Percentiles rank a stretch among this genome's conserved stretches.
Evolutionary conservation across 2,113 vertebrate species (phyloP).

Genomic region (Campylomormyrus numenius): DNA sequence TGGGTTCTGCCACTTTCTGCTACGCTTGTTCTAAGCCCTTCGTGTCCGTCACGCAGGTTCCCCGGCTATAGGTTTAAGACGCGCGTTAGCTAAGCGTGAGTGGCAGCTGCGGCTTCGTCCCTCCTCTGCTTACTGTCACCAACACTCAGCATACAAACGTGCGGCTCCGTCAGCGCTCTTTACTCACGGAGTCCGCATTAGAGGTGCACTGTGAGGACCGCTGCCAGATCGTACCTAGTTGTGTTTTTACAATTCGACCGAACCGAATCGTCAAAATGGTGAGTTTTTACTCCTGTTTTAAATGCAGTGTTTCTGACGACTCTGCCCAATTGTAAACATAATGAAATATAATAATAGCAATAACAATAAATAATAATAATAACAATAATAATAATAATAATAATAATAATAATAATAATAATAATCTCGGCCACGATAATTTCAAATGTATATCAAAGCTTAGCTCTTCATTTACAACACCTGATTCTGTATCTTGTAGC

Average conservation of each 20-base stretch:
- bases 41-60: not conserved
- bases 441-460: not conserved
- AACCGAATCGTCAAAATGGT: slow-evolving; percentile 11
- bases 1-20: not conserved
- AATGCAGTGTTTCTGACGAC: not conserved
- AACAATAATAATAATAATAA: not conserved
- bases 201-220: slow-evolving; percentile 11
- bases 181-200: slow-evolving; percentile 15
- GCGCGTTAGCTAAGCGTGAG: not conserved
- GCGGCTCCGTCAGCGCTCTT: not conserved
- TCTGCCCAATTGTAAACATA: not conserved
- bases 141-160: not conserved
- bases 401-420: not conserved
- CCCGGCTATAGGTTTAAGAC: not conserved
- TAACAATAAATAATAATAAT: not conserved
- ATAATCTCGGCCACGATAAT: not conserved
- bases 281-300: not conserved
- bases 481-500: not conserved
- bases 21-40: not conserved
- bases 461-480: not conserved
- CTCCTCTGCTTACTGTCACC: not conserved
- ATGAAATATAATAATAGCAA: not conserved
- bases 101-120: not conserved
- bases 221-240: not conserved
- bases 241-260: not conserved